Evolutionary conservation across 2,113 vertebrate species (phyloP).

Genomic region (Lethenteron reissneri): DNA sequence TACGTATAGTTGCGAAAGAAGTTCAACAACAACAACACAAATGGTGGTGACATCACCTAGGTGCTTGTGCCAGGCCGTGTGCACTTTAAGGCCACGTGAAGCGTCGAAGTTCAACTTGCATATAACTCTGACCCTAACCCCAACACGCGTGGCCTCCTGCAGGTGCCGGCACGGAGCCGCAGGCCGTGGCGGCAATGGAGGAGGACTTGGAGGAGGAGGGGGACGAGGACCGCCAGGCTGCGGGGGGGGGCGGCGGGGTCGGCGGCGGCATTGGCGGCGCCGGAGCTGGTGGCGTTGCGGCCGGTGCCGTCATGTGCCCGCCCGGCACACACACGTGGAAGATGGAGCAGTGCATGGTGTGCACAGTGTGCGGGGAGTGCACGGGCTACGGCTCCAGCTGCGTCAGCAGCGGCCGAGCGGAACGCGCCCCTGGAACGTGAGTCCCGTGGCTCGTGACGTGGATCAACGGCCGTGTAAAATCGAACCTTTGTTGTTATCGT

Average conservation of each 20-base stretch:
- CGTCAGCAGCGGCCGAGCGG: conserved; percentile 84
- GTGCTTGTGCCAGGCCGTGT: too few species aligned
- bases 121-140: too few species aligned
- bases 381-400: conserved; percentile 92
- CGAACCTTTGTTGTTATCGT: too few species aligned
- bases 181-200: conserved; percentile 62
- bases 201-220: conserved; percentile 90
- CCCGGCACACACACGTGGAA: conserved; percentile 98
- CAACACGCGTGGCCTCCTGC: too few species aligned
- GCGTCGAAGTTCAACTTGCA: too few species aligned
- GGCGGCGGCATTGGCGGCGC: too few species aligned
- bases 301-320: conserved; percentile 65
- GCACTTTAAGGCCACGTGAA: too few species aligned
- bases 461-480: too few species aligned
- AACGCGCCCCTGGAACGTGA: conserved; percentile 89
- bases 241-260: background rate
- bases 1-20: too few species aligned
- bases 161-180: background rate
- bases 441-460: conserved; percentile 10
- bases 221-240: conserved; percentile 93
- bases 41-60: too few species aligned
- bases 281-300: too few species aligned
- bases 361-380: conserved; percentile 90
- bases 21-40: too few species aligned
- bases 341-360: conserved; percentile 97